Evolutionary conservation across 1,140 invertebrate genomes (phyloP), one percentile per base, ranked within the genome.

Genomic region (Copidosoma floridanum): DNA sequence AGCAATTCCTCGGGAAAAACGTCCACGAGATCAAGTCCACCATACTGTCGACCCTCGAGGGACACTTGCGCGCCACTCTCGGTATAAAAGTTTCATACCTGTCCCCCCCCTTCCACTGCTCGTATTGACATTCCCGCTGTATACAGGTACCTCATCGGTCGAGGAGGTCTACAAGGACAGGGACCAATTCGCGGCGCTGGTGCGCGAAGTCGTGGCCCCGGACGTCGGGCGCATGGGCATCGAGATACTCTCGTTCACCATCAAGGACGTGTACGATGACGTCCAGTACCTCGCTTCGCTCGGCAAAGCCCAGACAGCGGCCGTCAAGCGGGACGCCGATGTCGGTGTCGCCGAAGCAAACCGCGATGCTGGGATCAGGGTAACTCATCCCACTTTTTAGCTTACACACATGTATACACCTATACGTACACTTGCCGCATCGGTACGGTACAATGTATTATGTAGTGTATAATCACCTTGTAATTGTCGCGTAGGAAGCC

Each of bases 211-310:
- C 37, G 95, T 95, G 7, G 93, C 95, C 3, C 95, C 95, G 55
- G 96, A 99, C 83, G 94, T 99, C 12, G 94, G 93, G 18, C 89
- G 94, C 68, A 98, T 99, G 96, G 96, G 96, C 67, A 98, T 99
- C 80, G 95, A 98, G 84, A 97, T 99, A 71, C 85, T 98, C 26
- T 96, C 93, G 37, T 98, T 98, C 78, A 98, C 95, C 61, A 98
- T 98, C 83, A 98, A 97, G 82, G 95, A 98, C 81, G 94, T 98
- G 51, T 95, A 90, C 82, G 96, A 98, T 81, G 87, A 95, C 76
- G 96, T 98, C 41, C 93, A 98, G 78, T 98, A 99, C 78, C 78
- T 99, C 70, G 87, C 92, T 57, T 98, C 95, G 27, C 81, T 98
- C 69, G 96, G 96, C 53, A 94, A 95, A 82, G 90, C 95, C 20